Evolutionary conservation across 2,113 vertebrate genomes (phyloP).

Genomic region (Oreochromis aureus): DNA sequence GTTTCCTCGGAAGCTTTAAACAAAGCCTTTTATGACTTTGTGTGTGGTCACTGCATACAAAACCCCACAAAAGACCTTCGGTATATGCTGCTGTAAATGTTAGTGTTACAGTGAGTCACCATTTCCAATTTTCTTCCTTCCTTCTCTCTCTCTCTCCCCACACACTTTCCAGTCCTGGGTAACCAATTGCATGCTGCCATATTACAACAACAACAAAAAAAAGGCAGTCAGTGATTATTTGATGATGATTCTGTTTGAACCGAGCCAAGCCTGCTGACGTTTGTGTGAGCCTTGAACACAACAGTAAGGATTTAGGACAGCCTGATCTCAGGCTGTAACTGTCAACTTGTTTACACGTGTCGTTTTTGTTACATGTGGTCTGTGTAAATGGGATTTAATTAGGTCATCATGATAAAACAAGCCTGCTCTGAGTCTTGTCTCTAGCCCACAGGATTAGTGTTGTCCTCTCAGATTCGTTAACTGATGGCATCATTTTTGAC

Average conservation of each 20-base stretch:
- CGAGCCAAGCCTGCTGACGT: background rate
- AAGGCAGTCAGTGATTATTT: slow-evolving; percentile 5
- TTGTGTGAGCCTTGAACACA: background rate
- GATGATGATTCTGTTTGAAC: background rate
- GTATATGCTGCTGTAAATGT: background rate
- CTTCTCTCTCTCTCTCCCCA: background rate
- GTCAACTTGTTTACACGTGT: background rate
- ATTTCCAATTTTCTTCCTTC: slow-evolving; percentile 15
- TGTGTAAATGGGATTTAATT: background rate
- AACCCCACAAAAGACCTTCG: background rate
- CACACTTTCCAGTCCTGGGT: background rate
- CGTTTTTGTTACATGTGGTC: background rate
- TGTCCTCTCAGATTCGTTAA: background rate
- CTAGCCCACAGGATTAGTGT: background rate
- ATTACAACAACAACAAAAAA: background rate
- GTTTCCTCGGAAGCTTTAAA: background rate
- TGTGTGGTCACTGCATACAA: background rate
- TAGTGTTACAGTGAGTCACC: slow-evolving; percentile 23
- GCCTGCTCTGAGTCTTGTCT: background rate
- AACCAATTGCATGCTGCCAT: slow-evolving; percentile 1
- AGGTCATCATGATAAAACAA: background rate
- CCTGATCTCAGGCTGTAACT: background rate
- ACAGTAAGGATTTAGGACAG: slow-evolving; percentile 1
- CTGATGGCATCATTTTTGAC: background rate
- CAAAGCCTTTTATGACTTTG: background rate